Conservation (phyloP, 2,113 vertebrate species). For the Pavo muticus region DNA sequence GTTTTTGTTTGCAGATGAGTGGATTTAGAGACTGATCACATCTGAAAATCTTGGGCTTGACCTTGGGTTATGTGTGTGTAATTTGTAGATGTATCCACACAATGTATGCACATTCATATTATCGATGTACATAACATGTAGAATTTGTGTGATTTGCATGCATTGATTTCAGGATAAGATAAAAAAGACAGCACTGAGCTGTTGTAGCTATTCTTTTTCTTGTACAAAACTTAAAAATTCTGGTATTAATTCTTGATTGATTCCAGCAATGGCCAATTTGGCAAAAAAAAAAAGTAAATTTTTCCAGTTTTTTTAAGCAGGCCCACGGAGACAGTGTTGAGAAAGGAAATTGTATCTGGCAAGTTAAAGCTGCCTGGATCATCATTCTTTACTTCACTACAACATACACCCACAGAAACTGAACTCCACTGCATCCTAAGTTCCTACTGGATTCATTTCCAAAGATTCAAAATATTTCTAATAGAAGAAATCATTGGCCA, state of each 20-base stretch:
- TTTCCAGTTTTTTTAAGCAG: constrained; percentile 35
- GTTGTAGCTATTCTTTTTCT: not conserved
- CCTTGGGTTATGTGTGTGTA: not conserved
- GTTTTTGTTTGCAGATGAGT: constrained; percentile 40
- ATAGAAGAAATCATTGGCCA: constrained; percentile 36
- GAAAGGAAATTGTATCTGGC: constrained; percentile 65
- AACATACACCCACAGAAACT: constrained; percentile 54
- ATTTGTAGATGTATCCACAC: not conserved
- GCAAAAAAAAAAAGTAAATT: constrained; percentile 29
- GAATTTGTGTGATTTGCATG: not conserved
- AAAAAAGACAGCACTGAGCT: not conserved
- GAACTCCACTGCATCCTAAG: constrained; percentile 41
- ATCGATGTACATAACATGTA: not conserved
- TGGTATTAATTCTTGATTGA: constrained; percentile 10
- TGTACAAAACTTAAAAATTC: not conserved
- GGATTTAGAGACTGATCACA: not conserved
- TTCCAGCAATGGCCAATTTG: constrained; percentile 3
- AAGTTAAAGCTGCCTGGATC: constrained; percentile 42
- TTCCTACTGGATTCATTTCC: constrained; percentile 43
- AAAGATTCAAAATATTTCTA: constrained; percentile 53
- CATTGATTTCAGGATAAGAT: not conserved
- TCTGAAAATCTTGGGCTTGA: constrained; percentile 17
- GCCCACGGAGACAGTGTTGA: constrained; percentile 11
- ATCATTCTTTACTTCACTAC: constrained; percentile 37
- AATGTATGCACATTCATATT: not conserved